A percentile compares a stretch with the other conserved stretches of the same genome.
Conservation (phyloP, 1,140 invertebrate species). For the Diorhabda elongata region DNA sequence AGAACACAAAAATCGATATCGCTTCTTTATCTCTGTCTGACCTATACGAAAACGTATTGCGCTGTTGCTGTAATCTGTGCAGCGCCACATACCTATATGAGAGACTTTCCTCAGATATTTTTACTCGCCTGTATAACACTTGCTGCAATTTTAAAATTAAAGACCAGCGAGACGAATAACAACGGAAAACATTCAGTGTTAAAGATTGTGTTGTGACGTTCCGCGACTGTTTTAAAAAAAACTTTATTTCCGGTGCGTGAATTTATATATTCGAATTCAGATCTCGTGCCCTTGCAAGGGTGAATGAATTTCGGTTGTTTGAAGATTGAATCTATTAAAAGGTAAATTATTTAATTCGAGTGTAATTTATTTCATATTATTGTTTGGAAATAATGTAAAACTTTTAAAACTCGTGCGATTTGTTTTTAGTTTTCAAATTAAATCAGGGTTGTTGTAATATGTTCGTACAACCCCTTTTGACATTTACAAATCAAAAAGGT, state of each 20-base stretch:
- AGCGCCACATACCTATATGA: constrained; percentile 7
- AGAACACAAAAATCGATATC: constrained; percentile 29
- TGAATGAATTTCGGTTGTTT: constrained; percentile 3
- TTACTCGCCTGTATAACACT: constrained; percentile 10
- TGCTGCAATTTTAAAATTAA: constrained; percentile 20
- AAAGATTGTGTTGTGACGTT: constrained; percentile 1
- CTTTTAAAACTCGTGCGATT: too few species aligned
- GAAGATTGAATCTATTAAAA: neutral
- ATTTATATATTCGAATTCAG: too few species aligned
- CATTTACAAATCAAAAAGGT: too few species aligned
- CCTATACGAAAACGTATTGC: constrained; percentile 9
- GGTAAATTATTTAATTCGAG: neutral
- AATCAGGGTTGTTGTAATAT: too few species aligned
- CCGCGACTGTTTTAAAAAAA: neutral
- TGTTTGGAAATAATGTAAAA: too few species aligned
- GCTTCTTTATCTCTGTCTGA: constrained; percentile 11
- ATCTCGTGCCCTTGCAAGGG: neutral
- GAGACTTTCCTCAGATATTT: constrained; percentile 5
- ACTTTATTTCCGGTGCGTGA: too few species aligned
- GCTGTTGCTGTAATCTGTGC: constrained; percentile 16
- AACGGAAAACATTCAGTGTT: neutral
- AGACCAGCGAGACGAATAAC: constrained; percentile 10
- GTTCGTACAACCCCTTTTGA: too few species aligned
- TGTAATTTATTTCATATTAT: too few species aligned
- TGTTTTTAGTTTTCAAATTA: too few species aligned